A percentile compares a stretch with the other conserved stretches of the same genome.
phyloP scores from a whole-genome alignment of 2,888 invertebrate genomes.

The Hyposoter didymator region DNA sequence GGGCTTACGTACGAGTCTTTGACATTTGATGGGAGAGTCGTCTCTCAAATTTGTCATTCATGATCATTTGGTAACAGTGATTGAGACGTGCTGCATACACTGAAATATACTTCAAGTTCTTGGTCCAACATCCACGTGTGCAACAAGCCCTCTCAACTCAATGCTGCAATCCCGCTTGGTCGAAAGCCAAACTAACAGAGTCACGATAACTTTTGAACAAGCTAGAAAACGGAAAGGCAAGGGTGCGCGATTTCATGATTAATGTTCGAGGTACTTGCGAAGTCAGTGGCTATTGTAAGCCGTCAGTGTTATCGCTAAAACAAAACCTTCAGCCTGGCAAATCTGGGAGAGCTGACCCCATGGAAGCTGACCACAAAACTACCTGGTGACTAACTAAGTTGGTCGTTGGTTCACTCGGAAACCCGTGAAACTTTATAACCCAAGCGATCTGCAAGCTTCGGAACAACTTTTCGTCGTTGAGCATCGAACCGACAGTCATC shows the following conservation, averaged over 20 bases:
- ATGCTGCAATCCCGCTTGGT: slow-evolving; percentile 70
- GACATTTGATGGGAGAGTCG: background rate
- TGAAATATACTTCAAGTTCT: slow-evolving; percentile 6
- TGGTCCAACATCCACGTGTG: slow-evolving; percentile 16
- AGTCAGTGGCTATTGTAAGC: slow-evolving; percentile 35
- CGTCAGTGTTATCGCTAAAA: slow-evolving; percentile 53
- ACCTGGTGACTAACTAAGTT: slow-evolving; percentile 55
- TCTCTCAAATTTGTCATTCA: slow-evolving; percentile 23
- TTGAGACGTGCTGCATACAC: background rate
- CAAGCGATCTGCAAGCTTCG: slow-evolving; percentile 40
- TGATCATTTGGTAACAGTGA: slow-evolving; percentile 1
- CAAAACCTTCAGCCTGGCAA: slow-evolving; percentile 30
- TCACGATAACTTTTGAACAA: slow-evolving; percentile 54
- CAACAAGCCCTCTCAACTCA: background rate
- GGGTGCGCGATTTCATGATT: slow-evolving; percentile 76
- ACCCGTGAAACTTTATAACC: slow-evolving; percentile 49
- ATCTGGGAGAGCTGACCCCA: slow-evolving; percentile 50
- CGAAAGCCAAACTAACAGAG: slow-evolving; percentile 60
- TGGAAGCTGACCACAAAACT: slow-evolving; percentile 58
- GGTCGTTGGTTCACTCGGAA: slow-evolving; percentile 4
- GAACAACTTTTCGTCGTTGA: slow-evolving; percentile 42
- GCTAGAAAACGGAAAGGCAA: slow-evolving; percentile 48
- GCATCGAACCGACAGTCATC: slow-evolving; percentile 27
- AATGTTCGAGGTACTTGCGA: slow-evolving; percentile 75
- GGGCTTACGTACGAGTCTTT: too few species aligned